Evolutionary conservation across 2,888 invertebrate species (phyloP).

Genomic region (Linyphia triangularis): DNA sequence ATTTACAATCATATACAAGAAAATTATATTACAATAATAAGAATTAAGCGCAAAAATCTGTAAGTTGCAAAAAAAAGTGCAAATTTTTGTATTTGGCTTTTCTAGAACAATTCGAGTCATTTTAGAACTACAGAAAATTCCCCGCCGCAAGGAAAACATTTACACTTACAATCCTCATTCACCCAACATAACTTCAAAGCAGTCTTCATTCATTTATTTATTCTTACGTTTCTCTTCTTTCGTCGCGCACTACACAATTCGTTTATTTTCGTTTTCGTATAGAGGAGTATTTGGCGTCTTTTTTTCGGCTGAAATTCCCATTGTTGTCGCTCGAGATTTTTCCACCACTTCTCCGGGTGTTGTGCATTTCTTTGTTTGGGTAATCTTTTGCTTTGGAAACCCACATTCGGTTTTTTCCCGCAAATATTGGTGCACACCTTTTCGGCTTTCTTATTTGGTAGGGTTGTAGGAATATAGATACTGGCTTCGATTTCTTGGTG

Average conservation of each 20-base stretch:
- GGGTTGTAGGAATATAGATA: neutral
- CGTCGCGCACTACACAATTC: slow-evolving; percentile 3
- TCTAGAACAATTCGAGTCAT: no score
- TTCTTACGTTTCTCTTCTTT: neutral
- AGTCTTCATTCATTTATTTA: neutral
- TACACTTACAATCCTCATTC: neutral
- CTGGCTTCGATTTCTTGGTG: neutral
- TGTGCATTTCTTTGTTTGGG: neutral
- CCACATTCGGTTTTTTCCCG: neutral
- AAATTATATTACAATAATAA: no score
- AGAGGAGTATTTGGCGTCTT: slow-evolving; percentile 28
- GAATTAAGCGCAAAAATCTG: no score
- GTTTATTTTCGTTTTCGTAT: slow-evolving; percentile 42
- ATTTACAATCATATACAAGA: no score
- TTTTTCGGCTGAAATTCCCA: slow-evolving; percentile 37
- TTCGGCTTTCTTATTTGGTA: neutral
- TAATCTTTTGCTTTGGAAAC: neutral
- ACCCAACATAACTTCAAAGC: no score
- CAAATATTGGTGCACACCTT: neutral
- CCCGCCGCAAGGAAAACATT: neutral
- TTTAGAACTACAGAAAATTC: neutral
- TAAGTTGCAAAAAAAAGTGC: no score
- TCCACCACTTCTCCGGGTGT: neutral
- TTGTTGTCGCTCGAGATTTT: neutral
- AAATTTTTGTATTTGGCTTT: no score